Conservation (phyloP, 2,888 invertebrate species). For the Antheraea assamensis region DNA sequence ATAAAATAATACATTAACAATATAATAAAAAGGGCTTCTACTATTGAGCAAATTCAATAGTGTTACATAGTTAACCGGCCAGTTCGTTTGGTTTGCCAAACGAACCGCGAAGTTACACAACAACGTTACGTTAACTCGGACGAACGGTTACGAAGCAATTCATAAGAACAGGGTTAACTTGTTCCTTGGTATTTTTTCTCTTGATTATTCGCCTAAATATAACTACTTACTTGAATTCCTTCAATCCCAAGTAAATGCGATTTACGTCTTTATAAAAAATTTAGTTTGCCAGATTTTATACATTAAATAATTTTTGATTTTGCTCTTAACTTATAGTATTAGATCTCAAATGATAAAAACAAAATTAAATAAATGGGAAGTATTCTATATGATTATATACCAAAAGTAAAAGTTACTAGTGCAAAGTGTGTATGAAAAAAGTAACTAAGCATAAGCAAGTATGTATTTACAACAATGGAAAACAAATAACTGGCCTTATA, state of each 20-base stretch:
- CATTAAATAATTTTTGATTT: neutral
- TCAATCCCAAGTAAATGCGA: neutral
- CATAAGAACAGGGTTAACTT: constrained; percentile 11
- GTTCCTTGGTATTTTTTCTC: neutral
- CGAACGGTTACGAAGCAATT: constrained; percentile 21
- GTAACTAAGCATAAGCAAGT: too few species aligned
- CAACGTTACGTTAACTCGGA: constrained; percentile 35
- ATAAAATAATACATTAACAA: neutral
- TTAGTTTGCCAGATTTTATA: neutral
- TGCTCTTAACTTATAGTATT: neutral
- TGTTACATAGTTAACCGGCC: constrained; percentile 11
- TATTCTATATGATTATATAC: too few species aligned
- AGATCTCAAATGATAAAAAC: neutral
- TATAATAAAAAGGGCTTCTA: neutral
- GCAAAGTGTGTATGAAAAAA: too few species aligned
- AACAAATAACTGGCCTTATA: too few species aligned
- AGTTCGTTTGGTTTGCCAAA: constrained; percentile 47
- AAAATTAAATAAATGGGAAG: neutral
- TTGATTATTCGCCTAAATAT: neutral
- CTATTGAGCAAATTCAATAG: constrained; percentile 3
- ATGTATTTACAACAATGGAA: too few species aligned
- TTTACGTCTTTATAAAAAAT: neutral
- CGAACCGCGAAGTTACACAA: constrained; percentile 47
- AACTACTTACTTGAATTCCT: neutral
- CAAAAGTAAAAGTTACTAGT: too few species aligned